Conservation (phyloP, 1,140 invertebrate genomes). For the Anastrepha ludens region DNA sequence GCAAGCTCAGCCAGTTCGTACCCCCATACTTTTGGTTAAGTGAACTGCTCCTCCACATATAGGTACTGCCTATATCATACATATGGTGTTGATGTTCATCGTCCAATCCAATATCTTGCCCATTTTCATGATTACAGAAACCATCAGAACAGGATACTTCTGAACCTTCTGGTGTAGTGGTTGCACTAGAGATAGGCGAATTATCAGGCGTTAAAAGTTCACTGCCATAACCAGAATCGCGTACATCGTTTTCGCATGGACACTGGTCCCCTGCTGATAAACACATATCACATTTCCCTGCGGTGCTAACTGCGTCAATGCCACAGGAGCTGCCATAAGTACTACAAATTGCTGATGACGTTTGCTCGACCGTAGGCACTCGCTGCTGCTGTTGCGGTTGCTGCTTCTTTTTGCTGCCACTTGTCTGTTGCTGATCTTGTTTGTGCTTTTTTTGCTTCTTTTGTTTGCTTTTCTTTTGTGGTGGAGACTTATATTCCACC, state of each 20-base stretch:
- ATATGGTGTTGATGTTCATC: conserved; percentile 74
- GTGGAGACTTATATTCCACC: conserved; percentile 2
- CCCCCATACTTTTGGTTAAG: conserved; percentile 22
- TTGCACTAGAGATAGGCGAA: conserved; percentile 80
- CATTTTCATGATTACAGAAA: conserved; percentile 83
- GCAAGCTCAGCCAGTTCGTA: conserved; percentile 66
- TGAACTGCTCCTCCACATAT: conserved; percentile 12
- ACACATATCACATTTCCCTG: conserved; percentile 56
- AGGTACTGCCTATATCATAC: neutral
- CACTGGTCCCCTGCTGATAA: conserved; percentile 66
- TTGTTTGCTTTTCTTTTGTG: conserved; percentile 70
- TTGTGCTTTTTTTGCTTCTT: conserved; percentile 59
- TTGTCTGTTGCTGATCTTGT: conserved; percentile 61
- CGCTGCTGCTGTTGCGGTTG: conserved; percentile 51
- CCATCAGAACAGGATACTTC: conserved; percentile 89
- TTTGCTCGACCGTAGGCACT: neutral
- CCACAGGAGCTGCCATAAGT: neutral
- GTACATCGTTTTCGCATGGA: conserved; percentile 74
- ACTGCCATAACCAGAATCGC: conserved; percentile 88
- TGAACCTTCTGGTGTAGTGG: conserved; percentile 85
- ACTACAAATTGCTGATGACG: neutral
- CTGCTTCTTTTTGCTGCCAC: conserved; percentile 60
- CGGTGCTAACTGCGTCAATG: neutral
- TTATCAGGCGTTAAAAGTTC: conserved; percentile 78
- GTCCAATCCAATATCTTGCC: conserved; percentile 56